Evolutionary conservation across 2,113 vertebrate genomes (phyloP).

Genomic region (Myotis yumanensis): DNA sequence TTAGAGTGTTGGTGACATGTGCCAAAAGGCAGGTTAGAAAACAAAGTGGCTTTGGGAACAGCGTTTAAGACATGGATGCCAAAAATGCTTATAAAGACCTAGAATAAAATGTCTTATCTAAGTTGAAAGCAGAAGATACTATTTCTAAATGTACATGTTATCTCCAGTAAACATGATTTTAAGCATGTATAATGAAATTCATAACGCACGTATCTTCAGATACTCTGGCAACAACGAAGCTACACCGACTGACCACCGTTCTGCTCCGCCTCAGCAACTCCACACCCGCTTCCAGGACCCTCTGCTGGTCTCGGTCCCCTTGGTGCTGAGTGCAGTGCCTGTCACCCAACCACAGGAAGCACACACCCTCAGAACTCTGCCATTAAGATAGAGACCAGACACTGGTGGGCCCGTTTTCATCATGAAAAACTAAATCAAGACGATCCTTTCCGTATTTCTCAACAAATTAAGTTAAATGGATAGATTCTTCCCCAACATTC

Average conservation of each 20-base stretch:
- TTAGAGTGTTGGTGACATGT: background rate
- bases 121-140: background rate
- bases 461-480: background rate
- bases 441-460: background rate
- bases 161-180: background rate
- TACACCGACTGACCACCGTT: rapidly evolving
- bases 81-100: background rate
- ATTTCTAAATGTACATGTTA: background rate
- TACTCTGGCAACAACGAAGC: background rate
- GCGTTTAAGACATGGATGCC: background rate
- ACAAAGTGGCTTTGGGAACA: background rate
- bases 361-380: background rate
- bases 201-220: background rate
- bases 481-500: background rate
- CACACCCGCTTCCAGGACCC: background rate
- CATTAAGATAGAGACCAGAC: background rate
- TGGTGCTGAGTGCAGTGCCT: rapidly evolving
- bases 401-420: background rate
- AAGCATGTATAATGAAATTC: background rate
- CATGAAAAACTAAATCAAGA: background rate
- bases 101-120: background rate
- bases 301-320: background rate
- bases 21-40: background rate
- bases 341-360: background rate
- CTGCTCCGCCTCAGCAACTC: background rate